phyloP scores from a whole-genome alignment of 2,113 vertebrate species.

The Chaetura pelagica region DNA sequence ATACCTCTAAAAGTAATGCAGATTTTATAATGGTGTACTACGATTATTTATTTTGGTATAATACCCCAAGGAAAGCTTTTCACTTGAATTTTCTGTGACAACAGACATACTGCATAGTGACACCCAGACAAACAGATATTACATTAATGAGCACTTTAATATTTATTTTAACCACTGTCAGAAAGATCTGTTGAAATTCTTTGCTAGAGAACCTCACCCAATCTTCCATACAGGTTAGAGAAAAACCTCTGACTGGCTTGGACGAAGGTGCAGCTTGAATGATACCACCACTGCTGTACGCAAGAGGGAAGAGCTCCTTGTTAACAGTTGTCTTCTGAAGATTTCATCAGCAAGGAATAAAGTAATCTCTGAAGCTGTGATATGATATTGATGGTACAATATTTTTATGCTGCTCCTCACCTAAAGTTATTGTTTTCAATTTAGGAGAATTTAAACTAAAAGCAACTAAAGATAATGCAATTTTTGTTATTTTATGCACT shows the following conservation, averaged over 20 bases:
- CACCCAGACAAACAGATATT: background rate
- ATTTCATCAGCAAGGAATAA: background rate
- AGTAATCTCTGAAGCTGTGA: background rate
- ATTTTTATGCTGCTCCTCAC: background rate
- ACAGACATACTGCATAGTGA: background rate
- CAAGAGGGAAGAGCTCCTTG: background rate
- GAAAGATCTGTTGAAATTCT: background rate
- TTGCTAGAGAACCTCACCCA: background rate
- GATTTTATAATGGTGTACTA: background rate
- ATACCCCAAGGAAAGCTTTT: rapidly evolving
- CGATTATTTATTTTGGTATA: background rate
- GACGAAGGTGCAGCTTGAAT: background rate
- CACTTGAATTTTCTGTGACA: background rate
- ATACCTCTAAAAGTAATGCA: background rate
- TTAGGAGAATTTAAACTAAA: background rate
- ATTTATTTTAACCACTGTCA: background rate
- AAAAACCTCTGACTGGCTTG: background rate
- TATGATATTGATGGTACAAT: background rate
- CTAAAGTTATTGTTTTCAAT: background rate
- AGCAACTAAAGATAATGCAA: background rate
- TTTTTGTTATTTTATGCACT: background rate
- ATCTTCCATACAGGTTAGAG: rapidly evolving
- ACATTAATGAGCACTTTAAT: rapidly evolving
- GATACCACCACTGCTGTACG: rapidly evolving
- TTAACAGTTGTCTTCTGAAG: background rate